These are phyloP conservation scores for Mesoligia furuncula DNA, from an alignment of 2,888 invertebrate genomes.

Conservation along the genomic window DNA sequence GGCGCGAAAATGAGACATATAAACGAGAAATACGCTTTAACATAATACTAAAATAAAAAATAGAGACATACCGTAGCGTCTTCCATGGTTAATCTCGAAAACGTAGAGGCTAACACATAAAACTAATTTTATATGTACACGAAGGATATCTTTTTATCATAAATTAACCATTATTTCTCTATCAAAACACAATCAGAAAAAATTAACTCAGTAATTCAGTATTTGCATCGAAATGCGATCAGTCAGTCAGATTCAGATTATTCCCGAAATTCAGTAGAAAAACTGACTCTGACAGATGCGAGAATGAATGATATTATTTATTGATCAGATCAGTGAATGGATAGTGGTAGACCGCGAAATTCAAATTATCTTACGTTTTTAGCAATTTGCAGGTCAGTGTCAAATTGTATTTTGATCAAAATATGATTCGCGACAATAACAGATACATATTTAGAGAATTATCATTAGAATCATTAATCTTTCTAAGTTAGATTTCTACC, in stretches of 20 bases:
- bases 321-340: too few relatives aligned
- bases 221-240: not conserved
- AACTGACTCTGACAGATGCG: not conserved
- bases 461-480: too few relatives aligned
- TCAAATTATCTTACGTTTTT: too few relatives aligned
- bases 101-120: slow-evolving; percentile 24
- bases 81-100: slow-evolving; percentile 71
- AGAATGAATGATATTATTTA: slow-evolving; percentile 9
- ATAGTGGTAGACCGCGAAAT: too few relatives aligned
- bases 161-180: slow-evolving; percentile 39
- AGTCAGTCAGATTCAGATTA: not conserved
- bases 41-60: too few relatives aligned
- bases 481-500: too few relatives aligned
- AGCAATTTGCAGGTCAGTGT: too few relatives aligned
- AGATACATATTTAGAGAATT: too few relatives aligned
- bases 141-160: slow-evolving; percentile 37
- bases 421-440: too few relatives aligned
- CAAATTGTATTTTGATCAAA: too few relatives aligned
- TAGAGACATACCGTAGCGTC: slow-evolving; percentile 80
- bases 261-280: not conserved
- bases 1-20: too few relatives aligned
- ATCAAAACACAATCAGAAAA: not conserved
- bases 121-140: not conserved
- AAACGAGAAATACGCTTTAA: too few relatives aligned
- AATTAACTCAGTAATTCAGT: not conserved